Conservation (phyloP, 2,113 vertebrate species). For the Atlantisia rogersi region DNA sequence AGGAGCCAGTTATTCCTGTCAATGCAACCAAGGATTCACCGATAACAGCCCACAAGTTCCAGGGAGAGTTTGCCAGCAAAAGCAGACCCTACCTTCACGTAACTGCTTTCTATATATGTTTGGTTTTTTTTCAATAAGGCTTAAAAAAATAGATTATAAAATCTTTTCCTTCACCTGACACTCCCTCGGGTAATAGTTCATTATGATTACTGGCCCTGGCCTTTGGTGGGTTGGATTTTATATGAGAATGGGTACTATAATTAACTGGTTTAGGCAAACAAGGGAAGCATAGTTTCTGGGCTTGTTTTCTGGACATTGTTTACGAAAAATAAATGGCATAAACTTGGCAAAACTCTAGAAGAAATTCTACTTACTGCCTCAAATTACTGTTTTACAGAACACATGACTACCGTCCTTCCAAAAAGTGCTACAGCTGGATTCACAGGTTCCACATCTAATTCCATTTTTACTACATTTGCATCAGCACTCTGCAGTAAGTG, state of each 20-base stretch:
- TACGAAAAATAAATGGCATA: neutral
- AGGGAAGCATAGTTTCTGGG: neutral
- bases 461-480: neutral
- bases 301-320: neutral
- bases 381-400: neutral
- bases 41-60: constrained; percentile 18
- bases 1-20: constrained; percentile 11
- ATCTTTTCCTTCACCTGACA: neutral
- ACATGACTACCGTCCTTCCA: neutral
- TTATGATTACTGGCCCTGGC: neutral
- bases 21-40: constrained; percentile 16
- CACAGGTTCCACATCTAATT: neutral
- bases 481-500: constrained; percentile 34
- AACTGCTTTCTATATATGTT: neutral
- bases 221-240: neutral
- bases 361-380: neutral
- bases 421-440: neutral
- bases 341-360: neutral
- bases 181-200: neutral
- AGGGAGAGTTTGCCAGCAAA: constrained; percentile 35
- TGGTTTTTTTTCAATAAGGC: neutral
- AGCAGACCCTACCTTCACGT: neutral
- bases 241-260: neutral
- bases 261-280: neutral
- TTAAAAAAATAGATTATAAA: neutral